Base-by-base conservation (phyloP, 1,140 invertebrate genomes). In the Ceratina calcarata region DNA sequence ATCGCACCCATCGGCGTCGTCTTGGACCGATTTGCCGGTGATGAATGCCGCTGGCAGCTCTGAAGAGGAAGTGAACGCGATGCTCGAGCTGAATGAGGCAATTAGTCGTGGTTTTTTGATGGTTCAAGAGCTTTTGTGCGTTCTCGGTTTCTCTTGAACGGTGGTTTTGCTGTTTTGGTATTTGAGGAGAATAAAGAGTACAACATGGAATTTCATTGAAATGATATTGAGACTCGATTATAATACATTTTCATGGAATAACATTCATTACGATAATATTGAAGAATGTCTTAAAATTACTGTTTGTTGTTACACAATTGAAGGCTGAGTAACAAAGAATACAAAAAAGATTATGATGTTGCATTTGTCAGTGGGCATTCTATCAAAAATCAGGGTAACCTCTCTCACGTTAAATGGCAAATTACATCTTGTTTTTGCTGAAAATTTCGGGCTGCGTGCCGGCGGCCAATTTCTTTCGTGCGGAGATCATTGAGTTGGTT, bases 381-480 rank as follows among this genome's bases (percentile, higher is more conserved):
- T 37, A 37, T 6, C 32, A 37, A 37, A 55, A 74, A 65, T 65
- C 13, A 55, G 4, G 61, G n/a, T 20, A 73, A 73, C 15, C 22
- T 15, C 60, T 16, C 10, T 13, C 18, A 24, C 49, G 24, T n/a
- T 57, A 55, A 55, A 64, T 10, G 12, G 2, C n/a, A 65, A 64
- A 78, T 65, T 72, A 16, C 66, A 0, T 22, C 49, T 6, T n/a
- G n/a, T 1, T 15, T 4, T 3, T 6, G 53, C 51, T 8, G 22
- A 18, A 69, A 64, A 77, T 81, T 77, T 66, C 20, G 15, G 16
- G 45, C 16, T 80, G 71, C 69, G 78, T 81, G 73, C n/a, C 7
- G n/a, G 16, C 55, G 64, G 73, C 24, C 51, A 84, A 84, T 85
- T 45, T 24, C 65, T 53, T 65, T 62, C 45, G 51, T 67, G 37